Conservation (phyloP, 2,113 vertebrate genomes). For the Morone saxatilis region DNA sequence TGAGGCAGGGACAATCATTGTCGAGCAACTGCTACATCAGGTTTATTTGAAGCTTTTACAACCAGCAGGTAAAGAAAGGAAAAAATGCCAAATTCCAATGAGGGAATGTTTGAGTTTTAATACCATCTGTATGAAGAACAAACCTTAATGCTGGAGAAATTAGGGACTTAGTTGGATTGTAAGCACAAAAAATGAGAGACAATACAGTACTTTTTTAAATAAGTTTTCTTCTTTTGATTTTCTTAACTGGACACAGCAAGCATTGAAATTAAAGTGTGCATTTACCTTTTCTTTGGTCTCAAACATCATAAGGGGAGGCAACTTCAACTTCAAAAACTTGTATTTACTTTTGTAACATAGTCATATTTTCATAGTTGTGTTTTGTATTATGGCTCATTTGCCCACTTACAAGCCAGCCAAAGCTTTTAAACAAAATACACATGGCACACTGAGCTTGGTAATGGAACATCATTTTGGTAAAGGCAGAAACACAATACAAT, state of each 20-base stretch:
- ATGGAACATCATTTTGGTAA: neutral
- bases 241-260: neutral
- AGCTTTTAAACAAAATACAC: neutral
- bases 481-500: neutral
- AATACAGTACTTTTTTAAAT: no score
- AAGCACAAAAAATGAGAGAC: neutral
- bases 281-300: neutral
- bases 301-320: no score
- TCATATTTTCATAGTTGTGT: neutral
- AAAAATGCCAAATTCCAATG: neutral
- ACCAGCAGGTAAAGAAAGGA: neutral
- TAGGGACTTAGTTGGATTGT: neutral
- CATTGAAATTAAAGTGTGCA: neutral
- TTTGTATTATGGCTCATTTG: neutral
- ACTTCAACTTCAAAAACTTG: neutral
- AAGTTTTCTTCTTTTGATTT: neutral
- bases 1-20: constrained; percentile 3
- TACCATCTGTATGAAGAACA: neutral
- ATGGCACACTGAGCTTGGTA: neutral
- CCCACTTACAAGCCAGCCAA: neutral
- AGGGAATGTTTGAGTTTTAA: neutral
- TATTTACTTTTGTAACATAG: neutral
- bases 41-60: constrained; percentile 18
- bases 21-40: neutral
- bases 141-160: neutral